Base-by-base conservation (phyloP, 2,113 vertebrate species). In the Machaerirhynchus nigripectus region DNA sequence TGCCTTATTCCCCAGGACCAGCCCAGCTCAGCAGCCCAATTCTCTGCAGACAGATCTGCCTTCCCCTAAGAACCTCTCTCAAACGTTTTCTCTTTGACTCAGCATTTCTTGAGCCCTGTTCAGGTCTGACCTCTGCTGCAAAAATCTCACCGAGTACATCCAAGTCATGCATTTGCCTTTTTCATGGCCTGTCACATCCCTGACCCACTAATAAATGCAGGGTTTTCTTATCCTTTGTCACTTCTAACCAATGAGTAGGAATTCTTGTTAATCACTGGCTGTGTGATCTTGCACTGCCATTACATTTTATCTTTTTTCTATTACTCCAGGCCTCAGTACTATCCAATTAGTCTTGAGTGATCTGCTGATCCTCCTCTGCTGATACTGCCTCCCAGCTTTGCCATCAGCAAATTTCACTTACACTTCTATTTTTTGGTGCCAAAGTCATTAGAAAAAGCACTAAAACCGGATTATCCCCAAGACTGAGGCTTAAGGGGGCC, bases 291-390 rank as follows among this genome's bases (percentile, higher is more conserved):
- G 40, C 70, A 79, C 69, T 79, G 69, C 67, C 91, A 95, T 87
- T 97, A 69, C 80, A 80, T 95, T 95, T 96, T 96, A 95, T 96
- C 96, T 94, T 84, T 37, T 94, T 96, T 93, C 96, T 95, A 73
- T 94, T 96, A 87, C 93, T 96, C 70, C 89, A 87, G 93, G 84
- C 94, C 74, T 89, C 87, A 64, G 84, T 11, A 0, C 70, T 94
- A 96, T 96, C 96, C 94, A 96, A 96, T 96, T 97, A 96, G 93
- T 91, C 70, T 70, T 79, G 94, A 95, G 89, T 97, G 94, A 96
- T 96, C 91, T 94, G 80, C 92, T 86, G 89, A 95, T 97, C 73
- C 84, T 92, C 40, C 63, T 87, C 76, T 64, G 53, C 87, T 89
- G 87, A 93, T 81, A 50, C 60, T 73, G 75, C 81, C 90, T 94